phyloP scores from a whole-genome alignment of 2,797 vertebrate genomes.

The Delichon dasypus region DNA sequence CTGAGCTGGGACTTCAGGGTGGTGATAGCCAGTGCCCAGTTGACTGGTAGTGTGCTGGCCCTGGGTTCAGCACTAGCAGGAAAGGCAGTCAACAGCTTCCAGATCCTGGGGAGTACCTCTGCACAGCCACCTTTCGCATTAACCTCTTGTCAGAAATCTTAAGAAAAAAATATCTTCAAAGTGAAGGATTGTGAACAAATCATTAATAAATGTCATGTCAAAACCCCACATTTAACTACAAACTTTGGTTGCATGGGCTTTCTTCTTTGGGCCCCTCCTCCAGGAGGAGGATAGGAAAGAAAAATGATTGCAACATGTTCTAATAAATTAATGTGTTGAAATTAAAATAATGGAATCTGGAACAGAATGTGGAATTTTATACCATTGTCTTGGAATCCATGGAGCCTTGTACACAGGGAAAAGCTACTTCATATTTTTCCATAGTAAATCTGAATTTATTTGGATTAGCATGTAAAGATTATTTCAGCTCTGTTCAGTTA shows the following conservation, averaged over 20 bases:
- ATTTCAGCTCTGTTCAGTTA: background rate
- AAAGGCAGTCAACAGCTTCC: background rate
- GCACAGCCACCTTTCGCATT: background rate
- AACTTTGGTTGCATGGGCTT: background rate
- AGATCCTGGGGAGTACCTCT: background rate
- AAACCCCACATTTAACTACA: background rate
- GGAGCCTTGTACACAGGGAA: background rate
- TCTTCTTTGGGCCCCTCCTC: background rate
- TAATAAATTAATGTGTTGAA: constrained; percentile 5
- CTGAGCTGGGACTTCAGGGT: background rate
- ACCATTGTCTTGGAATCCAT: background rate
- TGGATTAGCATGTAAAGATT: background rate
- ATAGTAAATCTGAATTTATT: background rate
- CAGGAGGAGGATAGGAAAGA: background rate
- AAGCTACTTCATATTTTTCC: background rate
- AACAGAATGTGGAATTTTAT: background rate
- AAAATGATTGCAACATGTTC: background rate
- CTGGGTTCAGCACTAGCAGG: accelerated
- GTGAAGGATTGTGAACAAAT: background rate
- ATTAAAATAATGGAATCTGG: background rate
- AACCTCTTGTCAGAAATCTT: background rate
- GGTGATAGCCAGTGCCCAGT: background rate
- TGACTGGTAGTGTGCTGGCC: background rate
- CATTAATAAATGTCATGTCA: background rate
- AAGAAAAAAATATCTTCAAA: background rate